Percentiles rank a stretch among this genome's conserved stretches.
Evolutionary conservation across 92 coral and sea anemone genomes (phyloP).

Genomic region (Palythoa grandis): DNA sequence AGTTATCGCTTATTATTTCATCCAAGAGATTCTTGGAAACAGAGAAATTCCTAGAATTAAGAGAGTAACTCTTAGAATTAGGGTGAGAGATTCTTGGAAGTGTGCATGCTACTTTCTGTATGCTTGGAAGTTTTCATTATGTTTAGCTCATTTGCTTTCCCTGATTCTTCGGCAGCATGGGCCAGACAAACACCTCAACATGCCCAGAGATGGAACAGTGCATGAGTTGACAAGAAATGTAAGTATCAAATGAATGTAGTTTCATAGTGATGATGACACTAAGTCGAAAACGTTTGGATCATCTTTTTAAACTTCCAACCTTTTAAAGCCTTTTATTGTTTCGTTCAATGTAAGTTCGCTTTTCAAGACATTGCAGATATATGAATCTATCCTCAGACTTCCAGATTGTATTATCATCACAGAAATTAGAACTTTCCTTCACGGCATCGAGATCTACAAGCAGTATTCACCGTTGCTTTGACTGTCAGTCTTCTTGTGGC

Average conservation of each 20-base stretch:
- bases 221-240: constrained; percentile 98
- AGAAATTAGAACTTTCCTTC: neutral
- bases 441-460: no score
- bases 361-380: neutral
- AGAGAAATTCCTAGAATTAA: no score
- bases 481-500: no score
- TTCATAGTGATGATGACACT: no score
- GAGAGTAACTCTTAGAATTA: no score
- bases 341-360: no score
- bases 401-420: neutral
- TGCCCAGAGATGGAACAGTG: constrained; percentile 99
- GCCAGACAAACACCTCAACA: constrained; percentile 96
- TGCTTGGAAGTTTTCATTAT: neutral
- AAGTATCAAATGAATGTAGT: constrained; percentile 38
- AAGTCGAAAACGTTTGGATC: no score
- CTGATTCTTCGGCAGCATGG: constrained; percentile 70
- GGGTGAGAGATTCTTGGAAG: neutral
- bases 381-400: neutral
- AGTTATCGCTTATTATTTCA: no score
- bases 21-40: no score
- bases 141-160: neutral
- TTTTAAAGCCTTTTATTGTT: no score
- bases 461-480: no score
- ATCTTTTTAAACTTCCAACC: no score
- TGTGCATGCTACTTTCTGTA: neutral